Evolutionary conservation across 2,797 vertebrate species (phyloP).

Genomic region (Geotrypetes seraphini): DNA sequence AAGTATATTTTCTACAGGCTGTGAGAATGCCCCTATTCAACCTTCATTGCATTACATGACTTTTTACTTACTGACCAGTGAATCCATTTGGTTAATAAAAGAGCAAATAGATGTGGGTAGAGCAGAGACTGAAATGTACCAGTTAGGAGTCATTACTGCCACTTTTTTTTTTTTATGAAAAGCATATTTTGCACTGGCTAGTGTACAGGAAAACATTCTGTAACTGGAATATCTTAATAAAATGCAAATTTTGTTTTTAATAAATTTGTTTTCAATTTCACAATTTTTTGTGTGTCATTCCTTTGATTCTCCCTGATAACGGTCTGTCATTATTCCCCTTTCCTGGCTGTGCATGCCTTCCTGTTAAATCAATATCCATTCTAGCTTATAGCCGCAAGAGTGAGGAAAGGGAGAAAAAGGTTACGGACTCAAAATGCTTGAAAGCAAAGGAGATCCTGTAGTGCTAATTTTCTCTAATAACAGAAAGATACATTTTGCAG

Average conservation of each 20-base stretch:
- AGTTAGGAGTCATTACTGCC: constrained; percentile 39
- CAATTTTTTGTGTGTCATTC: too few species aligned
- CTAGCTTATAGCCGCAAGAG: too few species aligned
- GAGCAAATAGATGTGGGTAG: neutral
- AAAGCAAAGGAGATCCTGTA: too few species aligned
- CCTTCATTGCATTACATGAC: constrained; percentile 1
- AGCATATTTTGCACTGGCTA: constrained; percentile 57
- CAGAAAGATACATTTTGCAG: too few species aligned
- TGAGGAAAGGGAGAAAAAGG: too few species aligned
- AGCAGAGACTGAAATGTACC: constrained; percentile 5
- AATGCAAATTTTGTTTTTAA: constrained; percentile 56
- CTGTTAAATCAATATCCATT: too few species aligned
- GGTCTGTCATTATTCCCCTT: too few species aligned
- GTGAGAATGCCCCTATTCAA: constrained; percentile 15
- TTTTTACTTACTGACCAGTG: neutral
- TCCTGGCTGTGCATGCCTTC: too few species aligned
- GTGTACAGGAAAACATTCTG: constrained; percentile 38
- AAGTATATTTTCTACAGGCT: constrained; percentile 23
- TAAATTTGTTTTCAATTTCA: constrained; percentile 17
- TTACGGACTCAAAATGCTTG: too few species aligned
- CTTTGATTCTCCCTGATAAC: too few species aligned
- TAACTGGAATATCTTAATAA: constrained; percentile 47
- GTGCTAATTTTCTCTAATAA: too few species aligned
- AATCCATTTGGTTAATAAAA: accelerated
- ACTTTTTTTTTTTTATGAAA: constrained; percentile 43